Evolutionary conservation across 2,797 vertebrate species (phyloP).

Genomic region (Cryptoblepharus egeriae): DNA sequence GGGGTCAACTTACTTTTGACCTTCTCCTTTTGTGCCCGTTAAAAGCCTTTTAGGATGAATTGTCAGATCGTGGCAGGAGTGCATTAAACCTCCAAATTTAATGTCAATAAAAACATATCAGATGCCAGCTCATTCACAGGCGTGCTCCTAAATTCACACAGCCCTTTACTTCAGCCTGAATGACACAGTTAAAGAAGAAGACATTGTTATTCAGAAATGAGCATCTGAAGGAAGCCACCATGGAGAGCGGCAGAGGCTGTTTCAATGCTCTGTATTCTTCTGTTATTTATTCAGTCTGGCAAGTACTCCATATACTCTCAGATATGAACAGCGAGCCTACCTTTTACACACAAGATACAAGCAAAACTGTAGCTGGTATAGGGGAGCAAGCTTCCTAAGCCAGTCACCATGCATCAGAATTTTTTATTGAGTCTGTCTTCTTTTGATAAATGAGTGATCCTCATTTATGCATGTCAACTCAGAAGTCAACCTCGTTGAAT

Average conservation of each 20-base stretch:
- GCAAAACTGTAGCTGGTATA: constrained; percentile 47
- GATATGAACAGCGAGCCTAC: constrained; percentile 16
- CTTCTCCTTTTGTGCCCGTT: constrained; percentile 74
- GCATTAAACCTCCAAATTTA: constrained; percentile 75
- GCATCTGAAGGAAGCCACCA: constrained; percentile 72
- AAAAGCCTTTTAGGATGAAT: constrained; percentile 77
- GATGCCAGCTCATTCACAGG: constrained; percentile 76
- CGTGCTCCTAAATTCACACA: constrained; percentile 73
- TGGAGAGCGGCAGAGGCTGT: constrained; percentile 42
- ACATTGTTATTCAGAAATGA: constrained; percentile 67
- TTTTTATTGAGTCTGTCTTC: neutral
- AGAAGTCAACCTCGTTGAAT: too few relatives aligned
- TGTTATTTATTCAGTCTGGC: constrained; percentile 18
- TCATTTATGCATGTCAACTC: too few relatives aligned
- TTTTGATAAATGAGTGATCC: too few relatives aligned
- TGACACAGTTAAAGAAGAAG: constrained; percentile 40
- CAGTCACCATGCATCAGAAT: neutral
- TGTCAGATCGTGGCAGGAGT: constrained; percentile 78
- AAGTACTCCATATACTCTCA: constrained; percentile 26
- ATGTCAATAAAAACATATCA: constrained; percentile 78
- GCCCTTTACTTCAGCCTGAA: constrained; percentile 27
- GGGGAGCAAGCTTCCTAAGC: constrained; percentile 53
- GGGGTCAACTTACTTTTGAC: constrained; percentile 87
- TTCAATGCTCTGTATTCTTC: constrained; percentile 29
- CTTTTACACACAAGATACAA: constrained; percentile 54